These are phyloP conservation scores for Nibea albiflora DNA, from an alignment of 2,113 vertebrate genomes.

Conservation along the genomic window DNA sequence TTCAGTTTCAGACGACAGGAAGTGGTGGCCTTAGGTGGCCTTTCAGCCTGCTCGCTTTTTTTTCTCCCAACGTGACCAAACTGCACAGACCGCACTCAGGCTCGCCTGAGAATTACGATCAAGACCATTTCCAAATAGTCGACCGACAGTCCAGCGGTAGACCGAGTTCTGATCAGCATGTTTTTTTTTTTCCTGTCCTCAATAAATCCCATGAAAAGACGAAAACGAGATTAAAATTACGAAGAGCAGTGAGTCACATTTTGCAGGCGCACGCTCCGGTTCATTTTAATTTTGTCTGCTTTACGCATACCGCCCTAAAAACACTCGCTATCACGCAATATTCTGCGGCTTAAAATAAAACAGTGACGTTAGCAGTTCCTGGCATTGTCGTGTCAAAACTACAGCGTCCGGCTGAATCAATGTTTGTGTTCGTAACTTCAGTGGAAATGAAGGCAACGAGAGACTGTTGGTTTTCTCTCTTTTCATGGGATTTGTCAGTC, in stretches of 20 bases:
- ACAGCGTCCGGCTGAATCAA: too few species aligned
- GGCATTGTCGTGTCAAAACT: neutral
- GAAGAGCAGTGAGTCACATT: neutral
- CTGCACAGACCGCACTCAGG: too few species aligned
- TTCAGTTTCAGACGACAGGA: neutral
- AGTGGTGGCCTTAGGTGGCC: too few species aligned
- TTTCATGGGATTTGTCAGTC: slow-evolving; percentile 2
- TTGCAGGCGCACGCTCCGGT: neutral
- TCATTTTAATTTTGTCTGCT: neutral
- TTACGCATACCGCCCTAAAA: neutral
- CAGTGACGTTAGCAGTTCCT: neutral
- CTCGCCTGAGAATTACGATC: too few species aligned
- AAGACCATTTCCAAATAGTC: neutral
- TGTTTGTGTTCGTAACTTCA: neutral
- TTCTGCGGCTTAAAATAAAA: neutral
- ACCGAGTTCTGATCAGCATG: too few species aligned
- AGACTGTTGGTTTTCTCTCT: neutral
- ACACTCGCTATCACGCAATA: neutral
- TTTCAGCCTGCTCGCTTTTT: too few species aligned
- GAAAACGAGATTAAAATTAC: neutral
- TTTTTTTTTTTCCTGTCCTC: neutral
- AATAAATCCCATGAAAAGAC: slow-evolving; percentile 5
- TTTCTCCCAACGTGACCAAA: too few species aligned
- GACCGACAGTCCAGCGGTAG: too few species aligned
- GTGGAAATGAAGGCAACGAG: neutral